Evolutionary conservation across 2,113 vertebrate genomes (phyloP), one percentile per base, ranked within the genome.

Genomic region (Notothenia coriiceps): DNA sequence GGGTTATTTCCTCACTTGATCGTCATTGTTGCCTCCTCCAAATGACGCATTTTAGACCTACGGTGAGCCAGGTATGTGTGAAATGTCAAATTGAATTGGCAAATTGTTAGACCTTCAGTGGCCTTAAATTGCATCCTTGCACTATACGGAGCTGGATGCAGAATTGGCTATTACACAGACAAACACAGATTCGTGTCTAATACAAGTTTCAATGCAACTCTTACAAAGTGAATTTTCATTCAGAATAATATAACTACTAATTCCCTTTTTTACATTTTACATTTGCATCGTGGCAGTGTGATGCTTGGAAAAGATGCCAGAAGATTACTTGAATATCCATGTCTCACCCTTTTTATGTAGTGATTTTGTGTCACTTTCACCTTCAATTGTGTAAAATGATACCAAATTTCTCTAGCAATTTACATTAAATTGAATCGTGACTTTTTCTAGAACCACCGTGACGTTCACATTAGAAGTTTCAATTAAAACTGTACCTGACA

Each of bases 71-170:
- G 72, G 74, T 85, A 79, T 86, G 91, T 90, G 90, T 87, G 84
- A 93, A 92, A 91, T 87, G 22, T 22, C 88, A 90, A 70, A 66
- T 82, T 88, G 73, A 80, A 85, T 93, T 83, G 29, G 20, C 14
- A 14, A 33, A 51, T 62, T 9, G 44, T 62, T 50, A 18, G 70
- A 61, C 74, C 49, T 67, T 77, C 64, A 51, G 18, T 44, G 13
- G 79, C 62, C 51, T 29, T 40, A 5, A 18, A 10, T 10, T 50
- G 60, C 25, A 40, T 40, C 35, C 8, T 40, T 29, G 29, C 35
- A 40, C 35, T 40, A 40, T 4, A 29, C 4, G 47, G 63, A 47
- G 54, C 49, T 69, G 25, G 64, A 60, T 33, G 14, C 55, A 40
- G 22, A 44, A 57, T 25, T 25, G 22, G 35, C 35, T 33, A 76